Conservation (phyloP, 64 coral and sea anemone species). For the Astreopora myriophthalma region DNA sequence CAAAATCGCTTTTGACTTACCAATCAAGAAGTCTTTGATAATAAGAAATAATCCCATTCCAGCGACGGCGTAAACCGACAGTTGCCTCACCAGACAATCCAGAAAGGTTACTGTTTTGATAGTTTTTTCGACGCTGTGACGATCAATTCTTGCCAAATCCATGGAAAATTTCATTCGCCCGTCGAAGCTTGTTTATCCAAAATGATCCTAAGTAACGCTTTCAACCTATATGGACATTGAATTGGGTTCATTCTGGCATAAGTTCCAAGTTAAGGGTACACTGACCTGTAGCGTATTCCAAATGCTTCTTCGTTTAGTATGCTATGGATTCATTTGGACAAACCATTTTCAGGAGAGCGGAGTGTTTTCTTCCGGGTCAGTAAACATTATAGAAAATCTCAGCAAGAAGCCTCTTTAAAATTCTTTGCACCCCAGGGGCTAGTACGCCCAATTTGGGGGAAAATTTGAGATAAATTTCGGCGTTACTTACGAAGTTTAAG, state of each 20-base stretch:
- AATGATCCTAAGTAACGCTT: too few species aligned
- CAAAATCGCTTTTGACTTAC: slow-evolving; percentile 18
- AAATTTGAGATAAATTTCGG: too few species aligned
- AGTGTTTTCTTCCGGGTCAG: neutral
- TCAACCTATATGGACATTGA: too few species aligned
- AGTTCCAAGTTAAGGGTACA: too few species aligned
- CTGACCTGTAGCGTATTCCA: too few species aligned
- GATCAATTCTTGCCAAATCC: neutral
- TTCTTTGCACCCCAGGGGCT: too few species aligned
- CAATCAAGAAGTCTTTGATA: slow-evolving; percentile 41
- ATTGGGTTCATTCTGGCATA: too few species aligned
- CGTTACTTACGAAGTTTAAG: too few species aligned
- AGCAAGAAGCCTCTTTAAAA: neutral
- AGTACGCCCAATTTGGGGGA: too few species aligned
- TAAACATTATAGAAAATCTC: neutral
- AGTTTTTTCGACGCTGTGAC: neutral
- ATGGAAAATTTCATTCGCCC: neutral
- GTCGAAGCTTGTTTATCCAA: neutral
- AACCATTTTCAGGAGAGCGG: neutral
- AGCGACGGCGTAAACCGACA: slow-evolving; percentile 47
- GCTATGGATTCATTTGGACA: neutral
- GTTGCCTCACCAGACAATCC: slow-evolving; percentile 49
- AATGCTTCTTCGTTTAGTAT: neutral
- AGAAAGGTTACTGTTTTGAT: slow-evolving; percentile 54
- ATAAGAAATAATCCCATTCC: slow-evolving; percentile 46